Conservation (phyloP, 1,140 invertebrate species). For the Calosoma granatense region DNA sequence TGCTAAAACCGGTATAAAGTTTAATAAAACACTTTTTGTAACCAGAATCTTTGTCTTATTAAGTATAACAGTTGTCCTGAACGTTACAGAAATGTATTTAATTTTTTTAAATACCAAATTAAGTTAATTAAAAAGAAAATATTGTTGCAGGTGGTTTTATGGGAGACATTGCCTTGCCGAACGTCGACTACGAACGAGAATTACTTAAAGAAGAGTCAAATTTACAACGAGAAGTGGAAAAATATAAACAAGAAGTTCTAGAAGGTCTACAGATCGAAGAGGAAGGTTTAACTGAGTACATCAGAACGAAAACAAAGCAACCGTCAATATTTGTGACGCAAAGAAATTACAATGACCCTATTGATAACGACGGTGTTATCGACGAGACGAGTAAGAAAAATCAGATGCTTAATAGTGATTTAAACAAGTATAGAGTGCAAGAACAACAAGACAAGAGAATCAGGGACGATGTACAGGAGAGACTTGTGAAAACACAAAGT, state of each 20-base stretch:
- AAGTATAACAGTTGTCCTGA: no score
- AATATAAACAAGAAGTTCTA: conserved; percentile 65
- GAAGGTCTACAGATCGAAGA: conserved; percentile 74
- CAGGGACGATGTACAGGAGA: conserved; percentile 31
- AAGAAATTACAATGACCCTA: conserved; percentile 42
- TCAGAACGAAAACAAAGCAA: conserved; percentile 54
- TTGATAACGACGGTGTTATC: conserved; percentile 16
- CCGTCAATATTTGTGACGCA: conserved; percentile 29
- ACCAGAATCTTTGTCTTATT: no score
- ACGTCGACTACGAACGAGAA: conserved; percentile 45
- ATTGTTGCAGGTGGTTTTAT: conserved; percentile 56
- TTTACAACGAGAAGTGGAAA: conserved; percentile 60
- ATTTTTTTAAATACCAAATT: no score
- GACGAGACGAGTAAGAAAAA: conserved; percentile 17
- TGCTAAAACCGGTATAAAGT: no score
- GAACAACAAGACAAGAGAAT: conserved; percentile 2
- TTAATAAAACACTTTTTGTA: no score
- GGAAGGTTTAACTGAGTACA: conserved; percentile 61
- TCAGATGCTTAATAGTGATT: conserved; percentile 20
- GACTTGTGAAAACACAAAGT: conserved; percentile 40
- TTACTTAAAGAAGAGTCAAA: conserved; percentile 37
- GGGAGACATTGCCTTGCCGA: conserved; percentile 71
- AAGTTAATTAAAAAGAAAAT: no score
- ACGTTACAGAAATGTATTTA: no score
- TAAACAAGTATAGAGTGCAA: neutral